Evolutionary conservation across 2,797 vertebrate genomes (phyloP).

Genomic region (Tapirus indicus): DNA sequence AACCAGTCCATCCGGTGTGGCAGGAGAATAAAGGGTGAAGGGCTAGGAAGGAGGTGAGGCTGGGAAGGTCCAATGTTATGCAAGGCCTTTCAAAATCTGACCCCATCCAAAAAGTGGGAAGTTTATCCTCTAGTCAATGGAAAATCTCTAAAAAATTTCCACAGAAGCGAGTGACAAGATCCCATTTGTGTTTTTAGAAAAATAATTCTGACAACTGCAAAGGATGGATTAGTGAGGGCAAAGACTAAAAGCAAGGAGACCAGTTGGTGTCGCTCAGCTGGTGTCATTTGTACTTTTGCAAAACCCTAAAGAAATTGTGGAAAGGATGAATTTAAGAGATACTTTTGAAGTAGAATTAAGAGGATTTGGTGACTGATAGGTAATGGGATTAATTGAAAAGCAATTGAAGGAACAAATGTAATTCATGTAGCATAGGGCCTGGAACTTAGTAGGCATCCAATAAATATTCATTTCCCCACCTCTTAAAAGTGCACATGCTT

Average conservation of each 20-base stretch:
- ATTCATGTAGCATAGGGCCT: neutral
- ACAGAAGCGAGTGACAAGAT: neutral
- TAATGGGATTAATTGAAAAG: neutral
- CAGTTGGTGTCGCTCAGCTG: neutral
- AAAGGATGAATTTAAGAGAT: neutral
- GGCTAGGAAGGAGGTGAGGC: neutral
- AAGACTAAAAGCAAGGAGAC: neutral
- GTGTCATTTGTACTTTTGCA: neutral
- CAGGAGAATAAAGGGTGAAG: neutral
- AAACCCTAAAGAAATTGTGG: neutral
- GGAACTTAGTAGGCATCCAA: neutral
- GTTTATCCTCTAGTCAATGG: neutral
- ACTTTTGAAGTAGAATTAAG: neutral
- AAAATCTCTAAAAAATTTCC: constrained; percentile 30
- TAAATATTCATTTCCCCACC: neutral
- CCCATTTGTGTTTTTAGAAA: neutral
- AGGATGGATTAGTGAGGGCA: neutral
- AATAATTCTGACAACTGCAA: neutral
- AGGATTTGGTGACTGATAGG: neutral
- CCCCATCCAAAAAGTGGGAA: neutral
- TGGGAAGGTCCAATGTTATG: neutral
- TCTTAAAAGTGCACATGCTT: neutral
- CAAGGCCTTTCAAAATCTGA: constrained; percentile 18
- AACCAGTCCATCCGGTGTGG: neutral
- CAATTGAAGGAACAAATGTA: neutral